These are phyloP conservation scores for Montipora foliosa DNA, from an alignment of 64 coral and sea anemone genomes.

Conservation along the genomic window DNA sequence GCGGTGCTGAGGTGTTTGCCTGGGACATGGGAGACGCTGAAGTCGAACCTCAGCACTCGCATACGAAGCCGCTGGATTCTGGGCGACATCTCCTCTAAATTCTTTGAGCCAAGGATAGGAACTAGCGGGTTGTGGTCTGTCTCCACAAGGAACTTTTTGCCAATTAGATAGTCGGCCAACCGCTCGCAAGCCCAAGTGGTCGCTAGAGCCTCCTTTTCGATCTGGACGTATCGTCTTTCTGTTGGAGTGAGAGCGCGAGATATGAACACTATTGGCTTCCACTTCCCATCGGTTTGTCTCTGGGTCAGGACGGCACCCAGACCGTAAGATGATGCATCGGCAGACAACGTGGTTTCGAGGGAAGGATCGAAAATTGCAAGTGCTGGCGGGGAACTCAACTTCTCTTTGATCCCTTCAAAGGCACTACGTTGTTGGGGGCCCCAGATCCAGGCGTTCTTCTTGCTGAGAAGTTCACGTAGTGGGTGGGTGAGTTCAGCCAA, in stretches of 20 bases:
- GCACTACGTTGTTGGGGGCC: background rate
- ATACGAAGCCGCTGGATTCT: no score
- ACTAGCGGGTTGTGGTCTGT: no score
- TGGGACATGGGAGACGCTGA: no score
- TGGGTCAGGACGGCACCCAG: constrained; percentile 63
- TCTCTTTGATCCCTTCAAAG: background rate
- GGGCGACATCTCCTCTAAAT: no score
- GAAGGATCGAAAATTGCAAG: constrained; percentile 54
- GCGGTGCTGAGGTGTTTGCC: no score
- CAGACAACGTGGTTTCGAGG: constrained; percentile 40
- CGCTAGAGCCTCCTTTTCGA: constrained; percentile 20
- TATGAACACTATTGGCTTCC: constrained; percentile 69
- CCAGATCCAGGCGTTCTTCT: background rate
- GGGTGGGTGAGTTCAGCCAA: background rate
- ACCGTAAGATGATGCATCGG: constrained; percentile 38
- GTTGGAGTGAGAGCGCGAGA: constrained; percentile 40
- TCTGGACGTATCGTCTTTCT: constrained; percentile 40
- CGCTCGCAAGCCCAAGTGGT: background rate
- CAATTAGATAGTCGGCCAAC: background rate
- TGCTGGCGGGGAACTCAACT: constrained; percentile 40
- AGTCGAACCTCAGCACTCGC: no score
- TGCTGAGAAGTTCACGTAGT: background rate
- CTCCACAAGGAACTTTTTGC: no score
- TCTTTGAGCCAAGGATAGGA: no score
- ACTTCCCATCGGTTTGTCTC: constrained; percentile 27